Evolutionary conservation across 2,888 invertebrate genomes (phyloP).

Genomic region (Hypolimnas misippus): DNA sequence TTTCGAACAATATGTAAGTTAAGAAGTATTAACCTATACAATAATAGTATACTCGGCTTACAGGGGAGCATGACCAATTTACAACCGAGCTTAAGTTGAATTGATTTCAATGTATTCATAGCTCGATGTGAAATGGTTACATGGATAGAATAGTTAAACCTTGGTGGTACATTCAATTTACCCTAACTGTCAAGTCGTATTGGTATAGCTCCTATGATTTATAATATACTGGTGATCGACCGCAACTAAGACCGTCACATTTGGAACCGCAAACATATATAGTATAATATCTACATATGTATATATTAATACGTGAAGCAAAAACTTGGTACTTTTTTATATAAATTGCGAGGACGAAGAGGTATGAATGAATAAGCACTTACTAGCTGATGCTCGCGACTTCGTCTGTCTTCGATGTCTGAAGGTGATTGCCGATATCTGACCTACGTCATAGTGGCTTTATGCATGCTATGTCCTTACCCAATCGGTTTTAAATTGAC

Average conservation of each 20-base stretch:
- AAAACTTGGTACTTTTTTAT: too few relatives aligned
- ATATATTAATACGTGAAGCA: too few relatives aligned
- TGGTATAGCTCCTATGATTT: constrained; percentile 2
- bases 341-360: too few relatives aligned
- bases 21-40: constrained; percentile 2
- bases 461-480: too few relatives aligned
- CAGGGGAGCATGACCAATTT: constrained; percentile 1
- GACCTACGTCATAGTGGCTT: too few relatives aligned
- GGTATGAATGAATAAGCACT: too few relatives aligned
- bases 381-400: too few relatives aligned
- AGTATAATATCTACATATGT: not conserved
- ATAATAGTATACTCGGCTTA: not conserved
- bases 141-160: not conserved
- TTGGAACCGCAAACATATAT: not conserved
- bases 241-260: not conserved
- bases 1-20: not conserved
- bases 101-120: not conserved
- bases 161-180: constrained; percentile 5
- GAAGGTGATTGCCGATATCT: too few relatives aligned
- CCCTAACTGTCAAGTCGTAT: constrained; percentile 9
- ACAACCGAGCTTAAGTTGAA: not conserved
- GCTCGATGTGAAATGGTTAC: not conserved
- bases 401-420: too few relatives aligned
- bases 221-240: constrained; percentile 5
- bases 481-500: too few relatives aligned